Evolutionary conservation across 2,113 vertebrate species (phyloP).

Genomic region (Sphaerodactylus townsendi): DNA sequence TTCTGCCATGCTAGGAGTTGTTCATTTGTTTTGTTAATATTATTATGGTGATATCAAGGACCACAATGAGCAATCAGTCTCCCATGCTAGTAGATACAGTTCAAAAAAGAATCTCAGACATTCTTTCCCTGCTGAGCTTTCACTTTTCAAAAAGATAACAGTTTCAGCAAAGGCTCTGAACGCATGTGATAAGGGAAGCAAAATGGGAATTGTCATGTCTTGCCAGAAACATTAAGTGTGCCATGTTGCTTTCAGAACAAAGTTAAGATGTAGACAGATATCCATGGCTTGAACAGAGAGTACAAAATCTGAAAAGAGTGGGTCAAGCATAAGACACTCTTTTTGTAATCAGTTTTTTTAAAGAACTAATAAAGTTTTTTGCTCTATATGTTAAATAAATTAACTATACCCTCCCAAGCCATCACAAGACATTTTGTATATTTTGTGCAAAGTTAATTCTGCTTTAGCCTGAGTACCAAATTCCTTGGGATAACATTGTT

Average conservation of each 20-base stretch:
- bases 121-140: background rate
- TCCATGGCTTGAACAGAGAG: background rate
- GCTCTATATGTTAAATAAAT: background rate
- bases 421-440: background rate
- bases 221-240: background rate
- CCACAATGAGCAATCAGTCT: background rate
- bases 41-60: background rate
- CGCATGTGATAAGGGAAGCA: conserved; percentile 2
- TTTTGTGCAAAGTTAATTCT: background rate
- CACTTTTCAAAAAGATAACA: conserved; percentile 15
- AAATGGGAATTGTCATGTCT: conserved; percentile 8
- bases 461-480: background rate
- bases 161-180: conserved; percentile 1
- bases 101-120: background rate
- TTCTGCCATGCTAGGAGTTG: background rate
- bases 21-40: background rate
- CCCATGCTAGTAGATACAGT: background rate
- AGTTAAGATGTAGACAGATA: conserved; percentile 21
- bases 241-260: conserved; percentile 1
- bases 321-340: background rate
- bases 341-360: background rate
- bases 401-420: background rate
- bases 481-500: background rate
- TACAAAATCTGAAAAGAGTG: background rate
- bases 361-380: background rate